Evolutionary conservation across 2,888 invertebrate species (phyloP), one percentile per base, ranked within the genome.

Genomic region (Oscheius sp.): DNA sequence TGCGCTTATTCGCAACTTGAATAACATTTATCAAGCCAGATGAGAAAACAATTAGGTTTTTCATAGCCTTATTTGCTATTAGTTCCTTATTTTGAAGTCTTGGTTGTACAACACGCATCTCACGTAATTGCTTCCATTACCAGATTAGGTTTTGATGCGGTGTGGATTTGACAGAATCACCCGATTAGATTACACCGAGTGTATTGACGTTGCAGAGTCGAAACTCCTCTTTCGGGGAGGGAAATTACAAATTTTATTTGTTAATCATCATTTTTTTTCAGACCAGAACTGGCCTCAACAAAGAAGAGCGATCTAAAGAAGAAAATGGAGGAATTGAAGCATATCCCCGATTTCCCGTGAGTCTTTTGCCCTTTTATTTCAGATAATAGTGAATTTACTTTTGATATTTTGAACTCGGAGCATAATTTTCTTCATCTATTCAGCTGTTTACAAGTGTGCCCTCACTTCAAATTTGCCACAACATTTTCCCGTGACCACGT

Each of bases 281-380:
- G 48, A n/a, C 64, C 64, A 17, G 39, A 39, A 3, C 12, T 63
- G 3, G 63, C 69, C 12, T 64, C 63, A 20, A 27, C n/a, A 23
- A 50, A 39, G 27, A 52, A 33, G 45, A 64, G 25, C 53, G 45
- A 45, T 29, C 50, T 72, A 20, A 29, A 42, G 10, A 31, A 65
- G 50, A 48, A 63, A 20, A 69, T 65, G 63, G 58, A 69, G 53
- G 48, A 69, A 12, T 50, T 69, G 27, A 39, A 66, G 27, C 72
- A 72, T 57, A 69, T 72, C 17, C 69, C 69, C 46, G 72, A 72
- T 31, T 72, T 72, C 45, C 72, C 72, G 72, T 72, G 23, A 69
- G 69, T 64, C 37, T 50, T 29, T 33, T 23, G 3, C 6, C n/a
- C 20, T 34, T 55, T 55, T 55, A 2, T 55, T 2, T 23, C 42